Conservation (phyloP, 2,888 invertebrate genomes). For the Nyleta sp. region DNA sequence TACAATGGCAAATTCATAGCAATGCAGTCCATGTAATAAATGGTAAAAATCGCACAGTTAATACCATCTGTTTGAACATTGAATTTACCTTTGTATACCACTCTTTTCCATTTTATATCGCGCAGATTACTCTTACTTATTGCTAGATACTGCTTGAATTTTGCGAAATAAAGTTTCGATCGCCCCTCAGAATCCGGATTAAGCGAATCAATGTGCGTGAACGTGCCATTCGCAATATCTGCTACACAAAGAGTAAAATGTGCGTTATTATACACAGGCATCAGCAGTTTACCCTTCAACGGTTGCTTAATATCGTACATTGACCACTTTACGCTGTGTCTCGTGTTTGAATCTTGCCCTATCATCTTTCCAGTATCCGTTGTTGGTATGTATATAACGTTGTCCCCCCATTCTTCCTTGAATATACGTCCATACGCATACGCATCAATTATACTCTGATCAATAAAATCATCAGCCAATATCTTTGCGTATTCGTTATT, state of each 20-base stretch:
- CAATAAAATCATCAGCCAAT: no score
- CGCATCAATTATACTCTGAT: no score
- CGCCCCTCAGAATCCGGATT: not conserved
- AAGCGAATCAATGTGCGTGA: not conserved
- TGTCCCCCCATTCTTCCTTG: slow-evolving; percentile 1
- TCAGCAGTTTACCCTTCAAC: not conserved
- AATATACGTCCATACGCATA: not conserved
- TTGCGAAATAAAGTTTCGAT: not conserved
- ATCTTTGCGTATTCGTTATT: no score
- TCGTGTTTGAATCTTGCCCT: not conserved
- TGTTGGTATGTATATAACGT: not conserved
- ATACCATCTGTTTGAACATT: slow-evolving; percentile 1
- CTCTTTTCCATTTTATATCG: not conserved
- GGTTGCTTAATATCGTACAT: not conserved
- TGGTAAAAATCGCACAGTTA: not conserved
- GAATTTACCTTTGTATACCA: not conserved
- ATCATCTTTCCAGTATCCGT: not conserved
- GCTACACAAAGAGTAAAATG: slow-evolving; percentile 2
- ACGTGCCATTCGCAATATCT: not conserved
- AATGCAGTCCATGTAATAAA: slow-evolving; percentile 10
- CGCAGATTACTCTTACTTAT: not conserved
- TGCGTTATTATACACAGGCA: not conserved
- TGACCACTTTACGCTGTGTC: not conserved
- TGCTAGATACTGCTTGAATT: not conserved
- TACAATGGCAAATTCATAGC: not conserved